Percentiles rank a stretch among this genome's conserved stretches.
Conservation (phyloP, 2,888 invertebrate genomes). For the Amphiduros pacificus region DNA sequence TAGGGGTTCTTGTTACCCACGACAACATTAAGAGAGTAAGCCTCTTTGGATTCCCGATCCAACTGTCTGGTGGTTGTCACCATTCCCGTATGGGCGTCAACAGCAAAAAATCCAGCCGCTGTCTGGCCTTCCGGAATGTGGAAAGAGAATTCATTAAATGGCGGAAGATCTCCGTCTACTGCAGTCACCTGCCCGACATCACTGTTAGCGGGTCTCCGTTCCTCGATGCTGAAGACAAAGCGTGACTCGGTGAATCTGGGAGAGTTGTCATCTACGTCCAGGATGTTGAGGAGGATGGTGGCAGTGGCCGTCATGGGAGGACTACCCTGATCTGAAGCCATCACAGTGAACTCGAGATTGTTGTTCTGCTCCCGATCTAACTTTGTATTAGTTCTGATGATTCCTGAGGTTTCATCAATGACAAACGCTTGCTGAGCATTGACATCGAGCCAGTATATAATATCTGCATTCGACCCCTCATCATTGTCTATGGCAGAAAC, state of each 20-base stretch:
- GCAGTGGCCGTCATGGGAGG: conserved; percentile 60
- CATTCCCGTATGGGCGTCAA: conserved; percentile 21
- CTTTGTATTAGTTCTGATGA: conserved; percentile 76
- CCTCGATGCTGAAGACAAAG: conserved; percentile 71
- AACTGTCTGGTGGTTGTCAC: conserved; percentile 19
- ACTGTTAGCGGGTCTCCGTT: conserved; percentile 73
- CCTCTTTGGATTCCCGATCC: conserved; percentile 23
- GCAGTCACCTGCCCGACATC: conserved; percentile 85
- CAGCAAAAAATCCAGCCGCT: conserved; percentile 12
- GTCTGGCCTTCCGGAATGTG: background rate
- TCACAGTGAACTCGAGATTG: conserved; percentile 78
- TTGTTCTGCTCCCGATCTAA: conserved; percentile 87
- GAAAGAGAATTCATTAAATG: conserved; percentile 10
- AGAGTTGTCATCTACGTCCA: conserved; percentile 82
- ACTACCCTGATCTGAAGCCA: conserved; percentile 80
- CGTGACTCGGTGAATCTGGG: conserved; percentile 89
- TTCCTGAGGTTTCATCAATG: conserved; percentile 75
- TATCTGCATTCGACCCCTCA: conserved; percentile 78
- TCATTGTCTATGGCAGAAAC: conserved; percentile 82
- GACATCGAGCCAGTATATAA: conserved; percentile 67
- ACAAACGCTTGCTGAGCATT: conserved; percentile 66
- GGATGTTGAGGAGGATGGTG: conserved; percentile 78
- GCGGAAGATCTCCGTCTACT: conserved; percentile 74
- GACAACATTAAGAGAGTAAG: conserved; percentile 20
- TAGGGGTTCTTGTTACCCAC: conserved; percentile 10